Conservation (phyloP, 2,113 vertebrate genomes). For the Numenius arquata region DNA sequence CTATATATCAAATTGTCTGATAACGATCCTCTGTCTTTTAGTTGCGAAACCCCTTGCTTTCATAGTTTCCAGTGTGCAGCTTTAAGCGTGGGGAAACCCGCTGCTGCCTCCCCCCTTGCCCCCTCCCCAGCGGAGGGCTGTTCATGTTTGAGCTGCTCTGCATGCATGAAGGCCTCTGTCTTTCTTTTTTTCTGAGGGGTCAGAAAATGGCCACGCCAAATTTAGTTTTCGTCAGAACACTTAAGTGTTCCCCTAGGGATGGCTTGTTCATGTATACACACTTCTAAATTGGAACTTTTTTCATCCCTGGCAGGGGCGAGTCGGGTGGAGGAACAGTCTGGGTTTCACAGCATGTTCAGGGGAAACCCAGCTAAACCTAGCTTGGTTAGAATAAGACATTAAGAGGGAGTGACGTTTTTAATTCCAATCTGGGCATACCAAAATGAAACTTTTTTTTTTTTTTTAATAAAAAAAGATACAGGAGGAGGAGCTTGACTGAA, state of each 20-base stretch:
- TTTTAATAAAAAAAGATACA: not conserved
- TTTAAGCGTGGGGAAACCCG: fast-evolving
- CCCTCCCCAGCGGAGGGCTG: not conserved
- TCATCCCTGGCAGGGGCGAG: not conserved
- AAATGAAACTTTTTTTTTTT: not conserved
- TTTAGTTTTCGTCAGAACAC: conserved; percentile 2
- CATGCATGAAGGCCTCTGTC: not conserved
- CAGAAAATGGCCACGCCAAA: conserved; percentile 30
- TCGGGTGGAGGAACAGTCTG: not conserved
- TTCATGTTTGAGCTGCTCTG: not conserved
- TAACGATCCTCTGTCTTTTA: not conserved
- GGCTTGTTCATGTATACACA: not conserved
- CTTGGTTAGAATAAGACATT: not conserved
- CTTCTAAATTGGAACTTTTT: not conserved
- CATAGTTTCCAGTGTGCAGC: not conserved
- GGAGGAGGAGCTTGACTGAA: not conserved
- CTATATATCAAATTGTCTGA: not conserved
- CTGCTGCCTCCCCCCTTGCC: not conserved
- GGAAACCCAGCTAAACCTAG: not conserved
- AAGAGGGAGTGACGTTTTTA: not conserved
- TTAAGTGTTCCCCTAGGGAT: not conserved
- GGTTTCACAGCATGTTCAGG: not conserved
- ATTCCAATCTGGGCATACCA: not conserved
- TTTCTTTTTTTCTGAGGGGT: not conserved
- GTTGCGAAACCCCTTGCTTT: not conserved